Base-by-base conservation (phyloP, 2,888 invertebrate genomes). In the Protophormia terraenovae region DNA sequence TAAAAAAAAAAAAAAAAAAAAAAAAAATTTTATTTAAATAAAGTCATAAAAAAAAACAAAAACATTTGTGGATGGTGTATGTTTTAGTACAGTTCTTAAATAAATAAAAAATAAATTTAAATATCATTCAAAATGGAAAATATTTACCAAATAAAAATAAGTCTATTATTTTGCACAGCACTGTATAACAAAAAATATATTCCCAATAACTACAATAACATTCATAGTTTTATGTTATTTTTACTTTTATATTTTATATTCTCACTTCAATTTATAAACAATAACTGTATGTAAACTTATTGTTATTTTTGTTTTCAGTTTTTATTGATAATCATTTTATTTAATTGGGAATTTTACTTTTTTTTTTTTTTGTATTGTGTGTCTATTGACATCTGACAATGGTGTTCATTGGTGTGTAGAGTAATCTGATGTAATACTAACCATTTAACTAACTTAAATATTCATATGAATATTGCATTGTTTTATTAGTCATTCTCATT, bases 341-440 rank as follows among this genome's bases (percentile, higher is more conserved):
- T 69, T 53, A 53, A 69, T 69, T 69, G 50, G 32, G 50, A 67
- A 50, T 50, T 67, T n/a, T n/a, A n/a, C n/a, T n/a, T n/a, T n/a
- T n/a, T n/a, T n/a, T n/a, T n/a, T n/a, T n/a, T 50, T 50, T 55
- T 55, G 53, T 38, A 55, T 55, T 55, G 38, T 55, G 24, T 53
- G 27, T 38, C 38, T 55, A 38, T 38, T 53, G 55, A 35, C 27
- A 27, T 24, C 38, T 50, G 53, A 71, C n/a, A 53, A 24, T 16
- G 1, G 8, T 35, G 69, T 50, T 1, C 7, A 3, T 1, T 16
- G 24, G 8, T 22, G 8, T 53, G n/a, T 22, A n/a, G 16, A 55
- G 7, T 41, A 71, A 58, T 24, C 14, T 41, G 14, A 1, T 41
- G 27, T 72, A 58, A 41, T 72, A 19, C 55, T 22, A 69, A 58